Base-by-base conservation (phyloP, 2,113 vertebrate species). In the Eira barbara region DNA sequence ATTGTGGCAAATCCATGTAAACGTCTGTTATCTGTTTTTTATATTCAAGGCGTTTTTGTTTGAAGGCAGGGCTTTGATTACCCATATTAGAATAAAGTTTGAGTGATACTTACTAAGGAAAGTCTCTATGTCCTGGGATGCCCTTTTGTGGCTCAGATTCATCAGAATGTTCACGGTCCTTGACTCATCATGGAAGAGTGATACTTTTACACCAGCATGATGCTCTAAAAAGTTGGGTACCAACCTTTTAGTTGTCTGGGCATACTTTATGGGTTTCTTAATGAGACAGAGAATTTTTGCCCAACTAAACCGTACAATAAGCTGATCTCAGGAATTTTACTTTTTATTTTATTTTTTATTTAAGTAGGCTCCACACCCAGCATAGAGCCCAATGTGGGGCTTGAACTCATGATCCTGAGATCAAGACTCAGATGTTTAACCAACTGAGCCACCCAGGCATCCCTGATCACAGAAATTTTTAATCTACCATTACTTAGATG, bases 1-100 rank as follows among this genome's bases (percentile, higher is more conserved):
- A 61, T 45, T 7, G 10, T 34, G 52, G 21, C 0, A 3, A 42
- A 25, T 55, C 57, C 36, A n/a, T 1, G 36, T 4, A 59, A 45
- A 45, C 2, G 4, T 45, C 12, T 2, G 7, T 9, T 29, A 17
- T 42, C n/a, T 20, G 57, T 20, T 45, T 61, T 59, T 39, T 29
- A 47, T 36, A 81, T 25, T 36, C 34, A 55, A 52, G 42, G 23
- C 69, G 7, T 9, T 47, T 39, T 18, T 63, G 90, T 34, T 67
- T 57, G 78, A 65, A 59, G 73, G 42, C 29, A 47, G 25, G 52
- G n/a, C 17, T 71, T 55, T 71, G 36, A 36, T 45, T 10, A 34
- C 42, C 6, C 0, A 1, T 13, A 25, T 52, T 20, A 52, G 61
- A 42, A 9, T 80, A 20, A 91, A 34, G 71, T 3, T 65, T 1